Conservation (phyloP, 2,113 vertebrate genomes). For the Scatophagus argus region DNA sequence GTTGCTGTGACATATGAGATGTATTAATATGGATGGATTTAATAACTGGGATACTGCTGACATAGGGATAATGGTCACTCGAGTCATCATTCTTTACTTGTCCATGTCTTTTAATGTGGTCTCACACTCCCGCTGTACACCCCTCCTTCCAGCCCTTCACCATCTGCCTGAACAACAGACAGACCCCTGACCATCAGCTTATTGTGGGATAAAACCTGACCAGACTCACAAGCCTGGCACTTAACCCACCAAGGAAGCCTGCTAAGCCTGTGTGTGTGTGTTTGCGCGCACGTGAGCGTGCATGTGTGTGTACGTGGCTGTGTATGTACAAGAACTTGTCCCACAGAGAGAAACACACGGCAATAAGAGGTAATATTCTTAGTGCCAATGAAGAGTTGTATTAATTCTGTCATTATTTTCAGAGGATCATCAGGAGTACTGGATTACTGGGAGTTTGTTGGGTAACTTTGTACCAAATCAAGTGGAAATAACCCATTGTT, state of each 20-base stretch:
- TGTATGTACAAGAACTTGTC: not conserved
- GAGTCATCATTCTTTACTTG: constrained; percentile 13
- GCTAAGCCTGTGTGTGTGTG: constrained; percentile 42
- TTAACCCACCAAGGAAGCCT: constrained; percentile 46
- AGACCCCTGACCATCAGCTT: constrained; percentile 61
- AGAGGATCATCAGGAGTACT: not conserved
- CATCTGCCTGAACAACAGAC: constrained; percentile 64
- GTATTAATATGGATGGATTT: not conserved
- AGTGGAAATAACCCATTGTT: not conserved
- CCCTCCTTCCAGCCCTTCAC: constrained; percentile 9
- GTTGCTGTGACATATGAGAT: not conserved
- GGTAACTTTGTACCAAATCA: no score
- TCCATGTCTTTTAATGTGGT: constrained; percentile 8
- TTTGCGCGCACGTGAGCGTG: constrained; percentile 11
- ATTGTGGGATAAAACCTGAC: constrained; percentile 54
- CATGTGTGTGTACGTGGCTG: constrained; percentile 1
- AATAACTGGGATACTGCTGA: constrained; percentile 1
- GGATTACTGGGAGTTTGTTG: not conserved
- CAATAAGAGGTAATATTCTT: not conserved
- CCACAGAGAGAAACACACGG: constrained; percentile 3
- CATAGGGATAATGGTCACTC: not conserved
- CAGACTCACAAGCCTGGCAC: constrained; percentile 34
- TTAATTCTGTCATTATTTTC: not conserved
- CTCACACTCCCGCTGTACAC: not conserved
- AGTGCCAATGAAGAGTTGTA: not conserved